phyloP scores from a whole-genome alignment of 2,888 invertebrate species.

The Ophion ventricosus region DNA sequence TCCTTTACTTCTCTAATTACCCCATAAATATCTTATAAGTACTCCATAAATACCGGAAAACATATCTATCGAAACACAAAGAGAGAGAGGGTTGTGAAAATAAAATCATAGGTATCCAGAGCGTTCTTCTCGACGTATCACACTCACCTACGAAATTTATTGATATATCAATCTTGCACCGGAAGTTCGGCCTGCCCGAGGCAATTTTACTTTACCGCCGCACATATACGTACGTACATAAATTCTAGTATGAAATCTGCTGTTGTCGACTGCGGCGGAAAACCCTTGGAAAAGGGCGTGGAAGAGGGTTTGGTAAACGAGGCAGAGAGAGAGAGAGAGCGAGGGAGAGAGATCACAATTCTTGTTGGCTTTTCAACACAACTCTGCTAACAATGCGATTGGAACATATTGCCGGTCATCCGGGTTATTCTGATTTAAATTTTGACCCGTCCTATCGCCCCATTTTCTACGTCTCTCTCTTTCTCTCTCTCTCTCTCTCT shows the following conservation, averaged over 20 bases:
- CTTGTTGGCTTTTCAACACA: conserved; percentile 61
- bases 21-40: background rate
- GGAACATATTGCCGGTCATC: conserved; percentile 77
- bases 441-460: conserved; percentile 67
- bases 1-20: background rate
- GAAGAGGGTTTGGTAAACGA: conserved; percentile 59
- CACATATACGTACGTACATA: conserved; percentile 6
- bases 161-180: conserved; percentile 34
- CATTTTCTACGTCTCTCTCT: conserved; percentile 22
- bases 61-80: too few species aligned
- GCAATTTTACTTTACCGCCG: conserved; percentile 52
- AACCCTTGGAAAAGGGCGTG: conserved; percentile 66
- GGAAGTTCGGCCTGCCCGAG: conserved; percentile 1
- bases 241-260: conserved; percentile 11
- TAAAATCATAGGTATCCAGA: too few species aligned
- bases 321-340: background rate
- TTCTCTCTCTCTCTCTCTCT: too few species aligned
- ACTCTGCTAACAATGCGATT: conserved; percentile 74
- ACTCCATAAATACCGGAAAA: too few species aligned
- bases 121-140: background rate
- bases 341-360: conserved; percentile 20
- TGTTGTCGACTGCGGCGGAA: conserved; percentile 52
- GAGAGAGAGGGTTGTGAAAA: too few species aligned
- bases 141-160: conserved; percentile 34
- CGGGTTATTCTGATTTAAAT: conserved; percentile 81